Evolutionary conservation across 2,888 invertebrate genomes (phyloP), one percentile per base, ranked within the genome.

Genomic region (Dascillus cervinus): DNA sequence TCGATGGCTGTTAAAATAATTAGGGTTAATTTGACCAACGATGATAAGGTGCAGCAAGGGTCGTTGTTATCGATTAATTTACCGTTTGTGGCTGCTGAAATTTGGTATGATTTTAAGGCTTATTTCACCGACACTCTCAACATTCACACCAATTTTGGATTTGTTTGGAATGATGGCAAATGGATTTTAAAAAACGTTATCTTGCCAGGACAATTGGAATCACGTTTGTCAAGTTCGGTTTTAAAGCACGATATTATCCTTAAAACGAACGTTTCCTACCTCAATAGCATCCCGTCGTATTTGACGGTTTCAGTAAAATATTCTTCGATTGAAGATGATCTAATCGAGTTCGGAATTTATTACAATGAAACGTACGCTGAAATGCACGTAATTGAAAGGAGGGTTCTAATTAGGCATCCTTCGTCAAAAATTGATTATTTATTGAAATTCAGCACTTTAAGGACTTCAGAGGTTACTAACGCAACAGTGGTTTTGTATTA

Each of bases 381-480:
- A 8, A 23, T 25, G 10, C 34, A 39, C 15, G 21, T 29, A 9
- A 41, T 39, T 3, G 39, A 46, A 28, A 19, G 44, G 8, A 30
- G 29, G 9, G 39, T 49, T 17, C 27, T 41, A n/a, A 11, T 50
- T 4, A 38, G 31, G 28, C 50, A 50, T 33, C 44, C 41, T 2
- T 30, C 37, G 11, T 50, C 50, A 0, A 50, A 43, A 39, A 39
- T 50, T 4, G 39, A 50, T 33, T 47, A 46, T 22, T 33, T 36
- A 3, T 15, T 47, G 20, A 34, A 39, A 11, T 47, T 47, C 13
- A 43, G 29, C 14, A 34, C 45, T 2, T 22, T 32, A 4, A 31
- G 37, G 15, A 35, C 31, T 4, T 22, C 29, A 3, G 26, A 46
- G 4, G 36, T 22, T 21, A 41, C 43, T 3, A 46, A 41, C 13